phyloP scores from a whole-genome alignment of 2,113 vertebrate genomes.

The Clarias batrachus region DNA sequence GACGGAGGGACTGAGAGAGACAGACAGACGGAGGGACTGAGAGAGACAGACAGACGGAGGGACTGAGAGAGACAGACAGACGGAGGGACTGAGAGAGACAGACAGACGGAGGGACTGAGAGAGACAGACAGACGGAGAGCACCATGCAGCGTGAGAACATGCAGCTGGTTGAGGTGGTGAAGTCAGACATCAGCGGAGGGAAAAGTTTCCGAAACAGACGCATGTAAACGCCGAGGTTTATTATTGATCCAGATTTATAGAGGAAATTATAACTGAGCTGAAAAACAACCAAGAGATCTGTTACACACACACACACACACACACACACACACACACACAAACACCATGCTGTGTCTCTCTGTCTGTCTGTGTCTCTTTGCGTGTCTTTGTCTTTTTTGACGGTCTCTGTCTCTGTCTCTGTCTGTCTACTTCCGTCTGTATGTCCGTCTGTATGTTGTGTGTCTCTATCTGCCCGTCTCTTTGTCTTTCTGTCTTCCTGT shows the following conservation, averaged over 20 bases:
- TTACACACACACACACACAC: conserved; percentile 52
- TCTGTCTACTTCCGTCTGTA: neutral
- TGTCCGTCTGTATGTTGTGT: neutral
- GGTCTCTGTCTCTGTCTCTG: neutral
- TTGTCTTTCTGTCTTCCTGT: neutral
- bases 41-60: too few relatives aligned
- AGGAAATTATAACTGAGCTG: conserved; percentile 64
- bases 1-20: too few relatives aligned
- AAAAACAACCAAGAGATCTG: conserved; percentile 61
- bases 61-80: neutral
- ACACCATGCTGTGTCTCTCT: conserved; percentile 17
- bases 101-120: neutral
- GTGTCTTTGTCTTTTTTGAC: neutral
- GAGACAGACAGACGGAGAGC: neutral
- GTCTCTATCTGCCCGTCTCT: neutral
- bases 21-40: too few relatives aligned
- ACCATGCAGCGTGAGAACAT: too few relatives aligned
- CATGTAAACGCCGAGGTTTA: conserved; percentile 60
- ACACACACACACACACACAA: conserved; percentile 15
- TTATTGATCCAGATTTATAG: conserved; percentile 67
- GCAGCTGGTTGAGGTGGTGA: neutral
- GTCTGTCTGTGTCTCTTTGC: neutral
- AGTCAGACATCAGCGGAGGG: conserved; percentile 40
- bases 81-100: too few relatives aligned
- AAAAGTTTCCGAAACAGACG: conserved; percentile 68